phyloP scores from a whole-genome alignment of 2,797 vertebrate genomes.

The Myotis myotis region DNA sequence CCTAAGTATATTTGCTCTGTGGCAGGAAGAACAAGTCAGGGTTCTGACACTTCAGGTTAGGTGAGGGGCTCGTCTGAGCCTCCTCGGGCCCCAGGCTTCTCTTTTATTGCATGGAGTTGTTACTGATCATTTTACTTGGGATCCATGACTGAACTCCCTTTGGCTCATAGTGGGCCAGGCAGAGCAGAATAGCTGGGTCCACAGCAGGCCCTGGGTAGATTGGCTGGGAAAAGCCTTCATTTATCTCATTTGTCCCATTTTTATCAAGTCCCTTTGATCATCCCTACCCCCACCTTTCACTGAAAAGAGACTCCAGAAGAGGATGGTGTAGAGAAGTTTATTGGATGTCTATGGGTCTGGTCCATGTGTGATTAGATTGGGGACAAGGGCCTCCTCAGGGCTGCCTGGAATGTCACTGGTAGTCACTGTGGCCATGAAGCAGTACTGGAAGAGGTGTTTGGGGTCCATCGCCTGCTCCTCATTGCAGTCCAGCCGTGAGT shows the following conservation, averaged over 20 bases:
- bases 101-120: neutral
- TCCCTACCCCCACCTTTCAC: neutral
- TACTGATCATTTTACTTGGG: neutral
- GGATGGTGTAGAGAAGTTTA: constrained; percentile 40
- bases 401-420: constrained; percentile 83
- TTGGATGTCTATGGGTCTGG: constrained; percentile 32
- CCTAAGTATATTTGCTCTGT: neutral
- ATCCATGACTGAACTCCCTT: neutral
- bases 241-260: neutral
- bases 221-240: neutral
- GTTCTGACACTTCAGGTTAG: neutral
- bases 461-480: constrained; percentile 84
- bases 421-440: constrained; percentile 85
- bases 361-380: neutral
- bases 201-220: neutral
- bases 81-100: neutral
- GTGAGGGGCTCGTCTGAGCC: neutral
- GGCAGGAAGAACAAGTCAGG: neutral
- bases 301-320: constrained; percentile 24
- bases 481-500: constrained; percentile 83
- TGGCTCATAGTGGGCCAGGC: neutral
- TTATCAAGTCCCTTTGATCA: neutral
- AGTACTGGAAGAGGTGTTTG: constrained; percentile 84
- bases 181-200: neutral
- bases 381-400: constrained; percentile 68